These are phyloP conservation scores for Anneissia japonica DNA, from an alignment of 35 echinoderm and acorn worm genomes.

Conservation along the genomic window DNA sequence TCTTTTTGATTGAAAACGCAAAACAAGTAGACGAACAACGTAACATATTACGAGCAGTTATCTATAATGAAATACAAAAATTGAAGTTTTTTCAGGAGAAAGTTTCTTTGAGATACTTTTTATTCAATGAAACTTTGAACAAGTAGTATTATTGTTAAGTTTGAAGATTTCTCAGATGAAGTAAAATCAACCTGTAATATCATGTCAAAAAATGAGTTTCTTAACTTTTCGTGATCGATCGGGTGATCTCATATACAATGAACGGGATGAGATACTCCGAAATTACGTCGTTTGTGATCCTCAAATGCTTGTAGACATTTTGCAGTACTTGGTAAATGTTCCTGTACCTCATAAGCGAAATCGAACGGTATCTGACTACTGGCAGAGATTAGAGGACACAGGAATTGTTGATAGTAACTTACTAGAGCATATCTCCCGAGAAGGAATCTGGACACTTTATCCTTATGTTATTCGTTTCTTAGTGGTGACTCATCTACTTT, in stretches of 20 bases:
- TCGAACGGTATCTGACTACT: neutral
- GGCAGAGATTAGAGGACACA: neutral
- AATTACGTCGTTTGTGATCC: too few relatives aligned
- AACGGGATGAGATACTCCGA: neutral
- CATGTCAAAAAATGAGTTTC: too few relatives aligned
- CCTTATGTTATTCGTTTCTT: too few relatives aligned
- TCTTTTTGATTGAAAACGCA: too few relatives aligned
- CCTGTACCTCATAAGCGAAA: neutral
- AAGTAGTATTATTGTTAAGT: too few relatives aligned
- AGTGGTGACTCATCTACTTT: neutral
- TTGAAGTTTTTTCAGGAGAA: too few relatives aligned
- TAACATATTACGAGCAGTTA: too few relatives aligned
- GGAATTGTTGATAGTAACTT: conserved; percentile 2
- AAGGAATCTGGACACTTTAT: neutral
- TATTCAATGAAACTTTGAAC: neutral
- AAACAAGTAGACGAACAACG: too few relatives aligned
- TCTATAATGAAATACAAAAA: too few relatives aligned
- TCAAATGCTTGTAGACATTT: conserved; percentile 1
- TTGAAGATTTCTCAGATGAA: too few relatives aligned
- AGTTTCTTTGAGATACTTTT: neutral
- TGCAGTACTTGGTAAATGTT: conserved; percentile 7
- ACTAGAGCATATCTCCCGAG: neutral
- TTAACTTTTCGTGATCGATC: neutral
- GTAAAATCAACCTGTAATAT: too few relatives aligned
- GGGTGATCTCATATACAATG: neutral